Base-by-base conservation (phyloP, 2,797 vertebrate species). In the Lepilemur septentrionalis region DNA sequence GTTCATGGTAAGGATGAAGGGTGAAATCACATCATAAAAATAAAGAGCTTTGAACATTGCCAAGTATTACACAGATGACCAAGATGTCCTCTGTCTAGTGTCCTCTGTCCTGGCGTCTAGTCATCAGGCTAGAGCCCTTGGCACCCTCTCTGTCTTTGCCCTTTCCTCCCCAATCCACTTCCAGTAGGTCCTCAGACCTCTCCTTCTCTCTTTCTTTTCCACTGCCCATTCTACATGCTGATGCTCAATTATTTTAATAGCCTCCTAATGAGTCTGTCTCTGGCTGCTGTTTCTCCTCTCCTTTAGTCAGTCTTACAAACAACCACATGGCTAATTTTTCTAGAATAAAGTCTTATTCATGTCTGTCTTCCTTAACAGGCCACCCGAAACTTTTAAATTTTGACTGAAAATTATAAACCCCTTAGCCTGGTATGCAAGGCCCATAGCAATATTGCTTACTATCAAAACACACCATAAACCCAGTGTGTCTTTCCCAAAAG, bases 211-310 rank as follows among this genome's bases (percentile, higher is more conserved):
- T 52, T 48, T 79, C 78, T 69, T 89, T 80, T 79, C 61, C 23
- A 50, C 32, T 38, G 22, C 41, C 32, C 69, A 32, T 76, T 87
- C 61, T 50, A 30, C 41, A 46, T 43, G 38, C 55, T 59, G 18
- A 81, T 43, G 38, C 12, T 91, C 20, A 43, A 87, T 75, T 91
- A 83, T 93, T 88, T 86, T 89, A 96, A 91, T 65, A 82, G 10
- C 8, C 9, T 90, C 43, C 25, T 69, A 65, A 73, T 69, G 50
- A 43, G 72, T 92, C 59, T 32, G 57, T 75, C 12, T 52, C 59
- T 41, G 59, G 73, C 13, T 57, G 15, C 32, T 65, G 10, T 38
- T 70, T 94, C 25, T 92, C 48, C 52, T 55, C 61, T 55, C 25
- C 61, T 93, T 78, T 9, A n/a, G 23, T 83, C 5, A 5, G 50